Evolutionary conservation across 1,140 invertebrate genomes (phyloP), one percentile per base, ranked within the genome.

Genomic region (Condylostylus longicornis): DNA sequence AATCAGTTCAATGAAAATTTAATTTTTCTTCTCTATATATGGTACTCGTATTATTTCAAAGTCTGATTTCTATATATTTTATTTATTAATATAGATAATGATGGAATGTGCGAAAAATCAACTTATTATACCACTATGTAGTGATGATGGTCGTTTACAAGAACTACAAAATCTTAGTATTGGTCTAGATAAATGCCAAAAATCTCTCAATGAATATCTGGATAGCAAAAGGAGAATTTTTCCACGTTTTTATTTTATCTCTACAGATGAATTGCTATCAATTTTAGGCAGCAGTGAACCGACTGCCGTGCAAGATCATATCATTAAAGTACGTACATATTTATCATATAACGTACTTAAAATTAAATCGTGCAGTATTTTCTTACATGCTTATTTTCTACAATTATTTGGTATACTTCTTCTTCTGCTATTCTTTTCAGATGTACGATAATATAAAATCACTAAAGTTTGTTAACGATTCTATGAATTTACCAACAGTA

Each of bases 401-500:
- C 18, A 31, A 48, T 48, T 33, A 17, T 53, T 53, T 49, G 48
- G 43, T 47, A 50, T 53, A 53, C 45, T 54, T 44, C 44, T n/a
- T 40, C 18, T 13, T 44, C 33, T 22, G 21, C 14, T 38, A 20
- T 28, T 40, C 30, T 39, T 64, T 63, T 22, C 51, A 74, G 77
- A 90, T 93, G 82, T 93, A 85, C 63, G 84, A 91, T 55, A 90
- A 91, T 55, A 76, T 93, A 10, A 73, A 77, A 47, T 74, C 74
- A 31, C 64, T 91, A 37, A 67, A 71, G 35, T 64, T 89, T 39
- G 63, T 62, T 20, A 61, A 68, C 19, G 74, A 80, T 46, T 69
- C 64, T 37, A 67, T 68, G 4, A 72, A 75, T 35, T 64, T 70
- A 27, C 68, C 68, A 2, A 58, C 77, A 14, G 82, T 77, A 2